Evolutionary conservation across 2,888 invertebrate genomes (phyloP), one percentile per base, ranked within the genome.

Genomic region (Penaeus monodon): DNA sequence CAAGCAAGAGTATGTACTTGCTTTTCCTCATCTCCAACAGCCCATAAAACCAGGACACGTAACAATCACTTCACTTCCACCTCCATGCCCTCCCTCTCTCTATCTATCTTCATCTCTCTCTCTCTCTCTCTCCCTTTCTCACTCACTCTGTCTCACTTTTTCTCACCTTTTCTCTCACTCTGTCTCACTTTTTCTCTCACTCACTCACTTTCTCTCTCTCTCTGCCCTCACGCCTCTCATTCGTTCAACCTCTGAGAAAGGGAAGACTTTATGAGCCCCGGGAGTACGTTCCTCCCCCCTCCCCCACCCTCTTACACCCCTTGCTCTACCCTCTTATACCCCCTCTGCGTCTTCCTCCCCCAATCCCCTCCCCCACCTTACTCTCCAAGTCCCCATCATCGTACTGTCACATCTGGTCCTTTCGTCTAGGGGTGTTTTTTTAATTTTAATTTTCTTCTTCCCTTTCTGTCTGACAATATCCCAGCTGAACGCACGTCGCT

Each of bases 381-480:
- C 49, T 76, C 76, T 49, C 8, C 17, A 29, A 33, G 74, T 44
- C 44, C 44, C 44, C 44, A 44, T 2, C n/a, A 10, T 70, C 33
- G 29, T 70, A 29, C 33, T 33, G 3, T 70, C n/a, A 70, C 33
- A 20, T 70, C 27, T 66, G 27, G 24, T 66, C 27, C 27, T 27
- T 66, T 66, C 24, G 27, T n/a, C 70, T 38, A 22, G 22, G 27
- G 70, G 29, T 29, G 57, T n/a, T 81, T 81, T 63, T 49, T 70
- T 73, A 63, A 57, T 73, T 82, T 33, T 38, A 64, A 82, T 38
- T 82, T 82, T 63, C 82, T 63, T 44, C 44, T 44, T 44, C 44
- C 44, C 10, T 44, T 10, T 44, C 10, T 44, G 44, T 44, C 44
- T 44, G 44, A 44, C 44, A 44, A 44, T 10, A 8, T 44, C 44